Evolutionary conservation across 2,888 invertebrate genomes (phyloP), one percentile per base, ranked within the genome.

Genomic region (Microctonus aethiopoides): DNA sequence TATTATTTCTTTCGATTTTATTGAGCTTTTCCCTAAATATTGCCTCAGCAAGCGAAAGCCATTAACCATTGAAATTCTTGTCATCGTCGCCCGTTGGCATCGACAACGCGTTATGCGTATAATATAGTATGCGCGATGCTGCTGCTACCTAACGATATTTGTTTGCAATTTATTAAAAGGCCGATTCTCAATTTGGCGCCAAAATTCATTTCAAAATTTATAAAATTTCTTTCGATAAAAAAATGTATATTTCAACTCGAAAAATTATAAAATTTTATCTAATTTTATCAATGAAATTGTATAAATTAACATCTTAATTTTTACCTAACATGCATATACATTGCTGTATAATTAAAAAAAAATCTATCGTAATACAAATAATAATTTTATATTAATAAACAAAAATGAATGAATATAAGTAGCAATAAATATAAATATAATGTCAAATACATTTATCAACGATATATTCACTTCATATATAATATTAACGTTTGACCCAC

Each of bases 1-100:
- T 90, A 85, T 86, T 88, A 89, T 89, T 88, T 87, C 88, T 89
- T 87, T 89, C 89, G 80, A 83, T 81, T 78, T 77, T 75, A 80
- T 78, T 78, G 77, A 74, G 78, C 79, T 79, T 77, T 80, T 77
- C 80, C 81, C 80, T 82, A 77, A 78, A 76, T 75, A 56, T 76
- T 78, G 54, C 76, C 76, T 78, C 77, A 76, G 78, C 74, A 79
- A 78, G 76, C 77, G 78, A 79, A 78, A 80, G 81, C 82, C 80
- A 82, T 82, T 81, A 77, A 80, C 75, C 76, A 71, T 73, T 73
- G 54, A 39, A 72, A 71, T 70, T 74, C 72, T 76, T 74, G 73
- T 76, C 74, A 72, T 70, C 61, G n/a, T 24, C 26, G 62, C 16
- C 39, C 16, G n/a, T n/a, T n/a, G n/a, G n/a, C n/a, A n/a, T 34